A percentile compares a stretch with the other conserved stretches of the same genome.
These are phyloP conservation scores for Malacosoma neustria DNA, from an alignment of 2,888 invertebrate species.

Conservation along the genomic window DNA sequence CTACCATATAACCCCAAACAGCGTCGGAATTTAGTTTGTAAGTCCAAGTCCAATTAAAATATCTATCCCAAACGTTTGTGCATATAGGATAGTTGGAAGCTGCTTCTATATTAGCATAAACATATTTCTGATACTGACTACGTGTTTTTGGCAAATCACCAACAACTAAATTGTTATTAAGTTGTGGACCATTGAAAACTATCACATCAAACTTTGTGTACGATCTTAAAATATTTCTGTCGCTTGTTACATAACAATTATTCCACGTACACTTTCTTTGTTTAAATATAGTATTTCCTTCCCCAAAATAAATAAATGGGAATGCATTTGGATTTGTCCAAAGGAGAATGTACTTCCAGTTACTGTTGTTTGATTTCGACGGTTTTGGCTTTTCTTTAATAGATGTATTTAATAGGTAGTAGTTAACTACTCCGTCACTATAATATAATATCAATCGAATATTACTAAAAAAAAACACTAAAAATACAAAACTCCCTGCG, in stretches of 20 bases:
- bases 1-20: constrained; percentile 39
- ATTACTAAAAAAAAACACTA: neutral
- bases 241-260: constrained; percentile 46
- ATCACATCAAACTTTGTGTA: constrained; percentile 38
- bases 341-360: constrained; percentile 38
- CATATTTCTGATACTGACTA: constrained; percentile 35
- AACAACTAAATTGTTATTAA: constrained; percentile 14
- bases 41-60: constrained; percentile 61
- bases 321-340: constrained; percentile 36
- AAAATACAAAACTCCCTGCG: neutral
- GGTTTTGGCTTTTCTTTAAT: neutral
- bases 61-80: constrained; percentile 28
- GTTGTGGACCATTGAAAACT: constrained; percentile 42
- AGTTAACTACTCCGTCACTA: neutral
- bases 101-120: constrained; percentile 45
- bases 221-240: constrained; percentile 26
- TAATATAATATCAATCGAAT: neutral
- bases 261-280: constrained; percentile 33
- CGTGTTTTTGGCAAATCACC: constrained; percentile 28
- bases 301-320: constrained; percentile 37
- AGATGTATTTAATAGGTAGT: neutral
- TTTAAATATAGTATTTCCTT: constrained; percentile 33
- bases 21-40: constrained; percentile 46
- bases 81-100: constrained; percentile 37
- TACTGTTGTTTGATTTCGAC: neutral